Evolutionary conservation across 2,797 vertebrate species (phyloP), one percentile per base, ranked within the genome.

Genomic region (Galago senegalensis): DNA sequence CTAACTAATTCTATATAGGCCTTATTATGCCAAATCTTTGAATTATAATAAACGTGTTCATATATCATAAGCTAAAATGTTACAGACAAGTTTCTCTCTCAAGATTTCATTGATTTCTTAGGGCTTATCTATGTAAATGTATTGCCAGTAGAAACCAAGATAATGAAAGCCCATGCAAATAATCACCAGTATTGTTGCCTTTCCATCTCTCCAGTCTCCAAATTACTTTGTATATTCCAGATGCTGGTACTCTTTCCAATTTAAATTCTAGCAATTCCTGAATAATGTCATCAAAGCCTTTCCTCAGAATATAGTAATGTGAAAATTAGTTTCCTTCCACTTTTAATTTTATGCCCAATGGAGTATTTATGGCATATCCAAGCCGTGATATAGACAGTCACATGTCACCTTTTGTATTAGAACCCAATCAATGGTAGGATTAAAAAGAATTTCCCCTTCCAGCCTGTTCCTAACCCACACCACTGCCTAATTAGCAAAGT

Each of bases 311-410:
- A 17, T 37, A 83, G n/a, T 90, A 81, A 94, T 43, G 82, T 70
- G 86, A 91, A 89, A 89, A 93, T 93, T 94, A 61, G 81, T 91
- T 97, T 97, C 95, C 67, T 89, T 94, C 82, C 16, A 82, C 76
- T 97, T 93, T 97, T 75, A 85, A 91, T 84, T 93, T 92, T 87
- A 69, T 80, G 46, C 85, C 84, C 72, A 72, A 34, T 63, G 93
- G 27, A 88, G 95, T 89, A 81, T 79, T 84, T 89, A 91, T 83
- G 34, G 53, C 14, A 87, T 53, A 75, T 75, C 49, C 16, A 93
- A 91, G 37, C 17, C 5, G 9, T 80, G 56, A 69, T 89, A 63
- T 21, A 20, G 43, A 82, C 93, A 81, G 82, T 80, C 86, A 37
- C 49, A 96, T 27, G 56, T 91, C 80, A 82, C n/a, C 12, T 67